Evolutionary conservation across 1,140 invertebrate genomes (phyloP).

Genomic region (Anastrepha ludens): DNA sequence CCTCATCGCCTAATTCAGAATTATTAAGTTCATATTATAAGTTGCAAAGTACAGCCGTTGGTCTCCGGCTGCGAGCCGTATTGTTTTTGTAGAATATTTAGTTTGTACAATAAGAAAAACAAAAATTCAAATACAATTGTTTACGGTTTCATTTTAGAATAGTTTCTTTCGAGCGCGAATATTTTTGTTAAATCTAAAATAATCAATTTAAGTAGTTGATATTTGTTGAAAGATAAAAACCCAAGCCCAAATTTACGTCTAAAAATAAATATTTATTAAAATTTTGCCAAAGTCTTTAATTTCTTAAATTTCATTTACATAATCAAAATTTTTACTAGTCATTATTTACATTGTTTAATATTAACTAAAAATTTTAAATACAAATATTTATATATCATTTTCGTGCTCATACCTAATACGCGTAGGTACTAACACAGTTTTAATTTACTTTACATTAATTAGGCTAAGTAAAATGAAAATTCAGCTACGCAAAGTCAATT

Average conservation of each 20-base stretch:
- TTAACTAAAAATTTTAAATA: slow-evolving; percentile 37
- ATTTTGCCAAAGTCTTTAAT: slow-evolving; percentile 28
- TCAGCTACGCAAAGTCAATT: too few species aligned
- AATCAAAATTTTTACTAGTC: background rate
- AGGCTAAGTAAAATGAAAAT: background rate
- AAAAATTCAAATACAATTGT: too few species aligned
- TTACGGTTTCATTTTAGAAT: background rate
- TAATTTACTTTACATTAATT: background rate
- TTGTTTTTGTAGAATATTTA: too few species aligned
- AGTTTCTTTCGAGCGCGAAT: background rate
- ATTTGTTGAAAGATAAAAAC: too few species aligned
- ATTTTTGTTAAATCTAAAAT: background rate
- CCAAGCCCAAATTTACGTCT: background rate
- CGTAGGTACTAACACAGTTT: too few species aligned
- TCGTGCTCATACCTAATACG: too few species aligned
- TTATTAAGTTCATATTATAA: too few species aligned
- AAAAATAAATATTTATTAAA: slow-evolving; percentile 13
- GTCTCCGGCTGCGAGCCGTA: too few species aligned
- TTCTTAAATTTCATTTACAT: background rate
- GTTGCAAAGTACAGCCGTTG: too few species aligned
- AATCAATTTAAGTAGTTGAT: too few species aligned
- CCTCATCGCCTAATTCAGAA: too few species aligned
- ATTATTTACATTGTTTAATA: slow-evolving; percentile 12
- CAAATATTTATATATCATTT: background rate
- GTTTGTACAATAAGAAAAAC: too few species aligned